Evolutionary conservation across 2,113 vertebrate genomes (phyloP), one percentile per base, ranked within the genome.

Genomic region (Falco punctatus): DNA sequence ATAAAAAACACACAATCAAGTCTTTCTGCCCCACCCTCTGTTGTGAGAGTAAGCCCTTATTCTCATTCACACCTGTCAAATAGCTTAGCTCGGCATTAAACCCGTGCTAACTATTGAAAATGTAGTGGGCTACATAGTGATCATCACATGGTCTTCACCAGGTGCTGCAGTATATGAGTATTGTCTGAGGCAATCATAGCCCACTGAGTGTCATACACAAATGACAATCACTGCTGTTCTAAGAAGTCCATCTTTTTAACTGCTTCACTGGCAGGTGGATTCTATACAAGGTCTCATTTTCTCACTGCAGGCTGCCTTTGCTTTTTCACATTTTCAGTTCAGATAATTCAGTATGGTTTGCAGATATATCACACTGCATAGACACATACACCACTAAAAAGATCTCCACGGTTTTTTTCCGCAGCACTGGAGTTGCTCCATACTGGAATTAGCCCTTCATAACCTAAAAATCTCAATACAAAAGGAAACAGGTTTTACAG

Each of bases 261-360:
- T 91, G 67, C 40, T 96, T 96, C 67, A 9, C 71, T 94, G 72
- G 82, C 86, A 93, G 86, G 91, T 81, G 61, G 79, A 83, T 86
- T 91, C 61, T 81, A 77, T 75, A 65, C 46, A 86, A 75, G 71
- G 57, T 91, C 86, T 92, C 70, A 51, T 64, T 95, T 96, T 95
- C 87, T 82, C 80, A 85, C 82, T 95, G 84, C 54, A 70, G 85
- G 54, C 70, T 94, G 85, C 78, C 79, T 90, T 95, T 92, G 38
- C 55, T 92, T 88, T 86, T 90, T 95, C 26, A 5, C 71, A 77
- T 61, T 88, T 42, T 91, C 49, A 65, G 33, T 73, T 91, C 61
- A 71, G 49, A 78, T 92, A 86, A 90, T 95, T 84, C 91, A 61
- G 35, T 84, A 80, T 48, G 52, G 55, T 94, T 94, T 93, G 58